A percentile compares a stretch with the other conserved stretches of the same genome.
Conservation (phyloP, 2,888 invertebrate species). For the Zonitis immaculata region DNA sequence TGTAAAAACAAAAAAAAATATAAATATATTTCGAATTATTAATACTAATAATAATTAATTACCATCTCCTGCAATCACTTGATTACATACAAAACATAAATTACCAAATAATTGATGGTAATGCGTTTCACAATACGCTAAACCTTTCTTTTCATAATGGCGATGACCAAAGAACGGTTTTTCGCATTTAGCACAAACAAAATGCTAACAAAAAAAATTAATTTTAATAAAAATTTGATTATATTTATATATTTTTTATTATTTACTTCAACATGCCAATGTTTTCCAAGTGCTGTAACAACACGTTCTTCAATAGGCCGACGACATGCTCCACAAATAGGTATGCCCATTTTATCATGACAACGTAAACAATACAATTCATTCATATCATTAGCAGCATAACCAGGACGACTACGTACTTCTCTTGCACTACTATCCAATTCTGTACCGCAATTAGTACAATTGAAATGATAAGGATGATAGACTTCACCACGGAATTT, state of each 20-base stretch:
- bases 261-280: constrained; percentile 93
- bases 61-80: constrained; percentile 97
- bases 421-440: constrained; percentile 94
- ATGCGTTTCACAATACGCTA: constrained; percentile 98
- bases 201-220: constrained; percentile 65
- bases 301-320: constrained; percentile 98
- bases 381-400: constrained; percentile 87
- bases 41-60: constrained; percentile 40
- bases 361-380: constrained; percentile 96
- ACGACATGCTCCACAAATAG: constrained; percentile 99
- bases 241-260: not conserved
- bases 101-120: constrained; percentile 99
- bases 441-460: constrained; percentile 87
- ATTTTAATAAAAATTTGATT: not conserved
- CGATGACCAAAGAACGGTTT: constrained; percentile 99
- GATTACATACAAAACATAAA: constrained; percentile 97
- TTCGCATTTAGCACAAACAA: constrained; percentile 99
- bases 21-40: constrained; percentile 1
- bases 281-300: constrained; percentile 96
- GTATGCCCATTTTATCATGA: constrained; percentile 99
- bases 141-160: constrained; percentile 96
- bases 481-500: constrained; percentile 94
- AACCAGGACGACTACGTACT: constrained; percentile 86
- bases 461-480: constrained; percentile 99
- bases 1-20: constrained; percentile 46